These are phyloP conservation scores for Lathronympha strigana DNA, from an alignment of 2,888 invertebrate species.

Conservation along the genomic window DNA sequence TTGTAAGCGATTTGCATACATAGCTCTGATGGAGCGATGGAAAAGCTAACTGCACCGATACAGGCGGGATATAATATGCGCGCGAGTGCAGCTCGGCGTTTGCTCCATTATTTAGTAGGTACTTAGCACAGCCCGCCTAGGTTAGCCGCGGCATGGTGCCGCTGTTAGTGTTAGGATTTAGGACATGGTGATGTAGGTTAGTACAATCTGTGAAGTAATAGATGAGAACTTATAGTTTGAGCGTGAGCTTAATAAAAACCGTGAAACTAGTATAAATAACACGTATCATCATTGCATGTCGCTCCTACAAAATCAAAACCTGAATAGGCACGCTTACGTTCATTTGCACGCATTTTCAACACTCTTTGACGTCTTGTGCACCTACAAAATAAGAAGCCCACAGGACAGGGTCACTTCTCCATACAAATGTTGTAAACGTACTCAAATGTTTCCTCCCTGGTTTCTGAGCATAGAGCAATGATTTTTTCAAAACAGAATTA, in stretches of 20 bases:
- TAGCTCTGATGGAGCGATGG: constrained; percentile 32
- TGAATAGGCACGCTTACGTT: no score
- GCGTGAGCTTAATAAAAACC: background rate
- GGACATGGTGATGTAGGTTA: background rate
- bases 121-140: constrained; percentile 25
- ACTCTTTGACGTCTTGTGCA: no score
- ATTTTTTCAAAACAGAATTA: no score
- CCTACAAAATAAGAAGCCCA: no score
- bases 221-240: background rate
- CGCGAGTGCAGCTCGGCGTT: constrained; percentile 37
- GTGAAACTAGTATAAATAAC: background rate
- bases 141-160: constrained; percentile 19
- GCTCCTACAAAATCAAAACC: no score
- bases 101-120: constrained; percentile 39
- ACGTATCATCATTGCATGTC: background rate
- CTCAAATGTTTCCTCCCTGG: no score
- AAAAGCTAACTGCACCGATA: constrained; percentile 38
- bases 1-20: constrained; percentile 37
- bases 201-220: background rate
- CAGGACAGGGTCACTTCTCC: no score
- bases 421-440: no score
- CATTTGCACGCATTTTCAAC: no score
- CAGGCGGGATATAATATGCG: constrained; percentile 40
- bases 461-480: no score
- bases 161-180: constrained; percentile 12